Conservation (phyloP, 2,113 vertebrate genomes). For the Sceloporus undulatus region DNA sequence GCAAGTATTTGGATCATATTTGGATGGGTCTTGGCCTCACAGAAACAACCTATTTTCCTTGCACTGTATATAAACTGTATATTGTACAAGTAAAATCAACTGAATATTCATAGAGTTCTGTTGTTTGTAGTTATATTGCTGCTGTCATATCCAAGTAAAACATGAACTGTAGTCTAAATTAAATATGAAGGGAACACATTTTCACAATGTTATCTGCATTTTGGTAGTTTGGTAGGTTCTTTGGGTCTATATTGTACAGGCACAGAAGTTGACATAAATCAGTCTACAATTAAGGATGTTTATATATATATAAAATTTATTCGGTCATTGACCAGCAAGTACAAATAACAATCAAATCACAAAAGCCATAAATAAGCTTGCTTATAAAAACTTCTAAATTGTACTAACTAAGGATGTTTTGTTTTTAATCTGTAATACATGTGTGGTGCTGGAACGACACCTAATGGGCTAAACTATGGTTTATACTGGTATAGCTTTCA, state of each 20-base stretch:
- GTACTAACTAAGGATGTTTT: constrained; percentile 17
- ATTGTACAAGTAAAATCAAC: constrained; percentile 77
- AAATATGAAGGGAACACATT: constrained; percentile 69
- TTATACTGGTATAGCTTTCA: background rate
- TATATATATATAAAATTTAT: no score
- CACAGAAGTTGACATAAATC: constrained; percentile 56
- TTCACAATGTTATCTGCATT: constrained; percentile 66
- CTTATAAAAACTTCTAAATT: no score
- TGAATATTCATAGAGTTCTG: constrained; percentile 85
- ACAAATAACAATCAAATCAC: no score
- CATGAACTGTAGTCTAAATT: constrained; percentile 76
- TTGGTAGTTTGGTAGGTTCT: constrained; percentile 56
- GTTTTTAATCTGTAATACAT: constrained; percentile 29
- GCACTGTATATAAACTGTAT: constrained; percentile 69
- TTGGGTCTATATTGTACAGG: constrained; percentile 43
- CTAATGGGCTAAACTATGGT: background rate
- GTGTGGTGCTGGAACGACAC: background rate
- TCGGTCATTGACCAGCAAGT: no score
- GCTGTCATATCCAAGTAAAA: constrained; percentile 75
- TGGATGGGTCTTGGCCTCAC: constrained; percentile 70
- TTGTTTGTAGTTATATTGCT: constrained; percentile 75
- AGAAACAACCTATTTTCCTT: constrained; percentile 76
- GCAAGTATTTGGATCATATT: constrained; percentile 63
- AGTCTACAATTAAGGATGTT: constrained; percentile 52
- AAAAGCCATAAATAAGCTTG: no score